Evolutionary conservation across 2,888 invertebrate species (phyloP), one percentile per base, ranked within the genome.

Genomic region (Idaea straminata): DNA sequence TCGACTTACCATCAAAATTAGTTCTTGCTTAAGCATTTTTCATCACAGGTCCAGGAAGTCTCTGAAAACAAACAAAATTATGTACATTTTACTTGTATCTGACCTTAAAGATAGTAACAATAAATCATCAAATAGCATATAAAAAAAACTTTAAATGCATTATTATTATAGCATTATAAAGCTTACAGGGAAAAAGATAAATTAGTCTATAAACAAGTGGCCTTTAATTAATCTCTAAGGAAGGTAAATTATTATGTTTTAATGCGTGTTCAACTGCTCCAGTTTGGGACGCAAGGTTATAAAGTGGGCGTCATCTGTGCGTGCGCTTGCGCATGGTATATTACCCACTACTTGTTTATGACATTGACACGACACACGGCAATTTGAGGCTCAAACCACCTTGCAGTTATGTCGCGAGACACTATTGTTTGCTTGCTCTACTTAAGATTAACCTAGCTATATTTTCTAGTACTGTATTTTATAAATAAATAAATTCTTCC

Each of bases 21-120:
- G 75, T 75, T 86, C 83, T 77, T 87, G 89, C 79, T 84, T 88
- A 85, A 85, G 78, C 92, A 92, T 92, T 83, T 88, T 91, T 86
- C 90, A 89, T 91, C 80, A 84, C 88, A 86, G 72, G 69, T 68
- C 73, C 69, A 67, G 64, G 66, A 72, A 69, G 69, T 72, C 68
- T 74, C 83, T 87, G 83, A 65, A 87, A 84, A 69, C 68, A 72
- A 77, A 34, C 16, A 47, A 47, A 47, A 47, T 47, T 47, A 47
- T 13, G 13, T 5, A 47, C 47, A 47, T 47, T 47, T 13, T 13
- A 47, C 13, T 47, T 13, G 7, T 47, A 47, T 47, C 3, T 0
- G 47, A 47, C 7, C 47, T 47, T 47, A 0, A 47, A 47, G 10
- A 47, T 47, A 47, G 7, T 7, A 3, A 5, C 2, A 47, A 47